phyloP scores from a whole-genome alignment of 2,797 vertebrate genomes.

The Sarcoramphus papa region DNA sequence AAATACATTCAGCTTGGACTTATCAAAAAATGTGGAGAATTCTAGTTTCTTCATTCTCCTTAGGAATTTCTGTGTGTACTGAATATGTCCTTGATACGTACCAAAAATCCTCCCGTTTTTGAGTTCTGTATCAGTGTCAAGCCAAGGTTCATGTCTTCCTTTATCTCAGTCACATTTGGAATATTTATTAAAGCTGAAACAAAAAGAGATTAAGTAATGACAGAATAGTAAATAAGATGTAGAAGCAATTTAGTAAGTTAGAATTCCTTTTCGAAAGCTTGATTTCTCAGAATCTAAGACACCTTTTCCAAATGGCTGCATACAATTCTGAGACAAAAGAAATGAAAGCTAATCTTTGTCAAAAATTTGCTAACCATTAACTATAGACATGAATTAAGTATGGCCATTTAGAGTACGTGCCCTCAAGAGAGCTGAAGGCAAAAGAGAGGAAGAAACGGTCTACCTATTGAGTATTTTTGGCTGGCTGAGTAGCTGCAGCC shows the following conservation, averaged over 20 bases:
- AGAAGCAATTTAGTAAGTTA: not conserved
- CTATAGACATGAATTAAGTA: not conserved
- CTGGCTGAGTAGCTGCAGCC: not conserved
- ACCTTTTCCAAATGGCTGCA: not conserved
- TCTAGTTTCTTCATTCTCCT: not conserved
- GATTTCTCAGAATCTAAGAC: not conserved
- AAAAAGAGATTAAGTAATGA: not conserved
- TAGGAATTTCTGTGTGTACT: not conserved
- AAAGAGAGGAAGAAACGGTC: not conserved
- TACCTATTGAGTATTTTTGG: not conserved
- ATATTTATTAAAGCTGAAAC: slow-evolving; percentile 80
- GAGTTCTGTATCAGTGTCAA: slow-evolving; percentile 82
- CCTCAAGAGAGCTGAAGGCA: not conserved
- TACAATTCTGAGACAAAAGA: not conserved
- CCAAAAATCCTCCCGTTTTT: slow-evolving; percentile 77
- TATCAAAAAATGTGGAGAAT: not conserved
- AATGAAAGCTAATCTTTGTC: not conserved
- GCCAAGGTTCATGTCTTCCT: slow-evolving; percentile 84
- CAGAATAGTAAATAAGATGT: not conserved
- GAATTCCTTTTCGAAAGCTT: not conserved
- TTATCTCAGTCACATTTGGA: slow-evolving; percentile 81
- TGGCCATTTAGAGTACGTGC: not conserved
- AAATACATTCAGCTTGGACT: not conserved
- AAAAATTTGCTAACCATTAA: not conserved
- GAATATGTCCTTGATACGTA: slow-evolving; percentile 50